Conservation (phyloP, 2,888 invertebrate species). For the Ormia ochracea region DNA sequence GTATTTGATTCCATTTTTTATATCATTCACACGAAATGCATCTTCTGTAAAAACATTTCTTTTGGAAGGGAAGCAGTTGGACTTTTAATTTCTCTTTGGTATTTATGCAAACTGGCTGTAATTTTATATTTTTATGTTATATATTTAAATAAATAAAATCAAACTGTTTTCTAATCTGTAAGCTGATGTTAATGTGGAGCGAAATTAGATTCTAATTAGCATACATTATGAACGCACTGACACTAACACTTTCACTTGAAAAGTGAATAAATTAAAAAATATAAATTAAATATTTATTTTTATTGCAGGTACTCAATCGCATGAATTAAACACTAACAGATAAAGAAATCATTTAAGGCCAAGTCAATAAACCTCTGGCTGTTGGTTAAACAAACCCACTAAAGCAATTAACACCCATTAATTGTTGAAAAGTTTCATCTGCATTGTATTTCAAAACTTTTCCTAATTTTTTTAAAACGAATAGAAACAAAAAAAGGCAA, state of each 20-base stretch:
- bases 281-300: not conserved
- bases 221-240: slow-evolving; percentile 28
- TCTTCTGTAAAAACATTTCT: no score
- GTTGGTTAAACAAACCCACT: not conserved
- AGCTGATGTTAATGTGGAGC: not conserved
- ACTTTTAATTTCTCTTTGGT: no score
- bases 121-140: no score
- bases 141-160: not conserved
- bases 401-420: not conserved
- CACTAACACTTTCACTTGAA: slow-evolving; percentile 27
- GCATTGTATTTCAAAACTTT: not conserved
- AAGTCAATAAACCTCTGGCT: not conserved
- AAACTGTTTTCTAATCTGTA: no score
- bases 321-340: not conserved
- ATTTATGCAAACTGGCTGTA: no score
- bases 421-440: not conserved
- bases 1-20: no score
- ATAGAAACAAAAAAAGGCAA: not conserved
- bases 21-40: no score
- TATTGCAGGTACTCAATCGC: no score
- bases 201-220: slow-evolving; percentile 43
- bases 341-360: not conserved
- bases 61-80: no score
- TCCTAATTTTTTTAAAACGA: not conserved
- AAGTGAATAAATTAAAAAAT: not conserved